These are phyloP conservation scores for Sarcophaga carnaria DNA, from an alignment of 2,888 invertebrate genomes.

Conservation along the genomic window DNA sequence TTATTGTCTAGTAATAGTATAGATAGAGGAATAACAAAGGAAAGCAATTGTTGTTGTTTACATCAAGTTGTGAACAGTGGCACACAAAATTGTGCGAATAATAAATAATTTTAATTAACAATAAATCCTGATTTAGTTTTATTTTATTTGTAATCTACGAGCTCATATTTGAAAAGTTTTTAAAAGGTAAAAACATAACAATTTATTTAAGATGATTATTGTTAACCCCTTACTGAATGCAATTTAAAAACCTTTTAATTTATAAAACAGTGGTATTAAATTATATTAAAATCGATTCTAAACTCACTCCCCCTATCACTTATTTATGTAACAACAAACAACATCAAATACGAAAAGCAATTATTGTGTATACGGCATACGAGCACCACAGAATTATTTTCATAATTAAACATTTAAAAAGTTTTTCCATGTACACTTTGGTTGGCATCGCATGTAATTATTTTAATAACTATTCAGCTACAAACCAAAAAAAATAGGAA, in stretches of 20 bases:
- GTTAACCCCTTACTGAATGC: too few relatives aligned
- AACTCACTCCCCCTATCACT: not conserved
- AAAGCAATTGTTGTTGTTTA: too few relatives aligned
- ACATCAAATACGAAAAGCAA: not conserved
- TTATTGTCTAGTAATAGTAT: too few relatives aligned
- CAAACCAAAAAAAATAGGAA: not conserved
- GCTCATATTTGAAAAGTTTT: too few relatives aligned
- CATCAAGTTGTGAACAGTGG: too few relatives aligned
- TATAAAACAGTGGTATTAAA: not conserved
- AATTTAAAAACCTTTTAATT: not conserved
- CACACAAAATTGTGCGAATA: too few relatives aligned
- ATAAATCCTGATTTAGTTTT: too few relatives aligned
- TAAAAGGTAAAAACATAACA: too few relatives aligned
- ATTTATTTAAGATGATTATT: too few relatives aligned
- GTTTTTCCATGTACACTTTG: not conserved
- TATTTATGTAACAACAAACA: not conserved
- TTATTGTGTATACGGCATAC: not conserved
- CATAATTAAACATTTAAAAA: not conserved
- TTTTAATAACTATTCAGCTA: conserved; percentile 50
- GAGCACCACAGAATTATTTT: not conserved
- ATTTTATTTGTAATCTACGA: too few relatives aligned
- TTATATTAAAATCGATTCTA: not conserved
- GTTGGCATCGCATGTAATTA: conserved; percentile 47
- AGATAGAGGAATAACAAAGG: too few relatives aligned
- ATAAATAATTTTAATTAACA: too few relatives aligned